These are phyloP conservation scores for Hippolais icterina DNA, from an alignment of 2,113 vertebrate genomes.

Conservation along the genomic window DNA sequence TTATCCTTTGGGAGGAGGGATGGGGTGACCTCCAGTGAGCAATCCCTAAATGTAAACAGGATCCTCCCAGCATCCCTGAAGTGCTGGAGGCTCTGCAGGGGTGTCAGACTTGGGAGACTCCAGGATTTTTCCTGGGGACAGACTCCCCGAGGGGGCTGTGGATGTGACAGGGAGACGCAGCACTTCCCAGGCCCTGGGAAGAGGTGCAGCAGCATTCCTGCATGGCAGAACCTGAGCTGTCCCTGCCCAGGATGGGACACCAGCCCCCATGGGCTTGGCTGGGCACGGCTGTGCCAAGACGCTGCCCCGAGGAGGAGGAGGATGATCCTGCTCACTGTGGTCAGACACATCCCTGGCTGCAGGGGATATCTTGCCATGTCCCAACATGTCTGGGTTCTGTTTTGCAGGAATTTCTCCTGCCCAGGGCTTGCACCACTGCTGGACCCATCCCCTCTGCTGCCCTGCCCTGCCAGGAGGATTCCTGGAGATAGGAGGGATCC, in stretches of 20 bases:
- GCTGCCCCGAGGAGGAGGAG: background rate
- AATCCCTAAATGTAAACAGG: background rate
- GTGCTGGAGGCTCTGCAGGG: rapidly evolving
- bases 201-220: background rate
- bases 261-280: background rate
- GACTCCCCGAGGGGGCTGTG: rapidly evolving
- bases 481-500: background rate
- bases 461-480: background rate
- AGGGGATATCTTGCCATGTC: rapidly evolving
- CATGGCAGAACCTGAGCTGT: rapidly evolving
- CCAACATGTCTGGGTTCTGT: rapidly evolving
- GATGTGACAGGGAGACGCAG: background rate
- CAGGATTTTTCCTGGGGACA: background rate
- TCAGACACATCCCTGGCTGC: background rate
- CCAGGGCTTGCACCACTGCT: rapidly evolving
- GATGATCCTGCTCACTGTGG: background rate
- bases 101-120: background rate
- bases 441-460: background rate
- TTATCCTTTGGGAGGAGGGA: rapidly evolving
- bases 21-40: background rate
- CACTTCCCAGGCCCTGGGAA: background rate
- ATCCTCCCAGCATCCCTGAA: rapidly evolving
- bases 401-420: background rate
- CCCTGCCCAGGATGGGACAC: background rate
- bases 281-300: background rate